Conservation (phyloP, 2,888 invertebrate species). For the Athalia cordata region DNA sequence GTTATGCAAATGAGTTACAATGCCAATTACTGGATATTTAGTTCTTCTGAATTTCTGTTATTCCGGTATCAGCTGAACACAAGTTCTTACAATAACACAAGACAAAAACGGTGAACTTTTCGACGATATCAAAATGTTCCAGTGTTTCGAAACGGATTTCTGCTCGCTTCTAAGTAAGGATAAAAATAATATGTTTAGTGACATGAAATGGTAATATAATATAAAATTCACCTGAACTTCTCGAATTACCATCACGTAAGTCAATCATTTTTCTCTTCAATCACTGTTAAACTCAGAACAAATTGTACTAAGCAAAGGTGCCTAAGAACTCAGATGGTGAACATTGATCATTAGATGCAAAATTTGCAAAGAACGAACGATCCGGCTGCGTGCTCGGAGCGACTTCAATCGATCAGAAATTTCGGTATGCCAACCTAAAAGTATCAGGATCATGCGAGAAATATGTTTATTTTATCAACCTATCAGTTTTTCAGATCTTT, state of each 20-base stretch:
- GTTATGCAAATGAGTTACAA: slow-evolving; percentile 6
- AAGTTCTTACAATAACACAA: not conserved
- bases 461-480: not conserved
- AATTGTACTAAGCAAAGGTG: slow-evolving; percentile 2
- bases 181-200: not conserved
- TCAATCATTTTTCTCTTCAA: slow-evolving; percentile 62
- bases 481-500: not conserved
- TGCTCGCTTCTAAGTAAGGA: not conserved
- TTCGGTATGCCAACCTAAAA: slow-evolving; percentile 17
- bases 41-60: not conserved
- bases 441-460: not conserved
- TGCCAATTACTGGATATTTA: not conserved
- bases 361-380: slow-evolving; percentile 39
- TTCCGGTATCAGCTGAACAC: not conserved
- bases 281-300: slow-evolving; percentile 1
- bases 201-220: not conserved
- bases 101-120: not conserved
- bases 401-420: slow-evolving; percentile 26
- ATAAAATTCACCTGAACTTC: slow-evolving; percentile 55
- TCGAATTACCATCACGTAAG: slow-evolving; percentile 58
- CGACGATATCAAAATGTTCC: slow-evolving; percentile 1
- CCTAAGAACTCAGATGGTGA: not conserved
- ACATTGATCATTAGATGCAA: slow-evolving; percentile 39
- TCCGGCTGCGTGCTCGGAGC: slow-evolving; percentile 29
- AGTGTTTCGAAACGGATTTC: not conserved